phyloP scores from a whole-genome alignment of 30 jellyfish, hydroid and myxozoan species.

The Sanderia malayensis region DNA sequence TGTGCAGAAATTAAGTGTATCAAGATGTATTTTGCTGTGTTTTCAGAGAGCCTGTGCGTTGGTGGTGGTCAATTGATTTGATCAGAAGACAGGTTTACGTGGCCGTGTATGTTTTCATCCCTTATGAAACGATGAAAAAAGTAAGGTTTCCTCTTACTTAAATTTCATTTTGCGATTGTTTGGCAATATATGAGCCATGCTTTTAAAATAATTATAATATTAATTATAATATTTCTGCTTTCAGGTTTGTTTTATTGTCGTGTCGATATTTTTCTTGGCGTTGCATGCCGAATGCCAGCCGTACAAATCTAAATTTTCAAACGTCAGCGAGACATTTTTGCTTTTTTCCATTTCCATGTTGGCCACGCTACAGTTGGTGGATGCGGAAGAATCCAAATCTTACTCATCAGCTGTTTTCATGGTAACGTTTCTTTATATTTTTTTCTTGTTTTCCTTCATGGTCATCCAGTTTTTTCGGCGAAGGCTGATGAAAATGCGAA shows the following conservation, averaged over 20 bases:
- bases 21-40: too few species aligned
- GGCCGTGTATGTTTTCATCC: constrained; percentile 59
- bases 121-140: constrained; percentile 29
- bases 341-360: constrained; percentile 36
- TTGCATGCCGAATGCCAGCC: constrained; percentile 58
- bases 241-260: constrained; percentile 34
- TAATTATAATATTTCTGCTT: too few species aligned
- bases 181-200: too few species aligned
- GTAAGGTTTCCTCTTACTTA: constrained; percentile 7
- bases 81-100: constrained; percentile 49
- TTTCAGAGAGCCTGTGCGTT: constrained; percentile 37
- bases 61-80: constrained; percentile 83
- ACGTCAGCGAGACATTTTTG: constrained; percentile 42
- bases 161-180: background rate
- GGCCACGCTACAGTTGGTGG: constrained; percentile 27
- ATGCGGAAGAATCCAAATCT: background rate
- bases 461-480: background rate
- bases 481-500: background rate
- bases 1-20: too few species aligned
- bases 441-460: background rate
- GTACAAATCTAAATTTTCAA: constrained; percentile 24
- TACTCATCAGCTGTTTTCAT: background rate
- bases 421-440: background rate
- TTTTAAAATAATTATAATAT: too few species aligned
- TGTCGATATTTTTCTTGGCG: constrained; percentile 27